Conservation (phyloP, 2,113 vertebrate genomes). For the Spizaetus ornatus region DNA sequence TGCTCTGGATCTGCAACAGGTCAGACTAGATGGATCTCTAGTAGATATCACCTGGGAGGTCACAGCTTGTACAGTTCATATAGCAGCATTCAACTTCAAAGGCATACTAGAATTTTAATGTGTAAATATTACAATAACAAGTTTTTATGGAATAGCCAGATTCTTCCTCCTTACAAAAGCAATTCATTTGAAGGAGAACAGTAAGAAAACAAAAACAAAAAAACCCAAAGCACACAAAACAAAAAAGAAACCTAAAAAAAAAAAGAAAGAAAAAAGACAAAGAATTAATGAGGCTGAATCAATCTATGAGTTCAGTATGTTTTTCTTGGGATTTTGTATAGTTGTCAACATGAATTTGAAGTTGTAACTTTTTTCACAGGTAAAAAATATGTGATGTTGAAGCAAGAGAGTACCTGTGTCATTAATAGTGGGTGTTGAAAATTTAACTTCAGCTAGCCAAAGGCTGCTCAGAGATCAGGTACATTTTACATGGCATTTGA, state of each 20-base stretch:
- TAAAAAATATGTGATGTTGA: not conserved
- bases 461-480: not conserved
- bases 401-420: not conserved
- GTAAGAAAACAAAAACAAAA: not conserved
- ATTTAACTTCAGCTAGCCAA: not conserved
- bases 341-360: not conserved
- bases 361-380: not conserved
- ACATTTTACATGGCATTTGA: not conserved
- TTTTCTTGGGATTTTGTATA: not conserved
- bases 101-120: not conserved
- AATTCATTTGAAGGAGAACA: not conserved
- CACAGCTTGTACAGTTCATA: not conserved
- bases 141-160: not conserved
- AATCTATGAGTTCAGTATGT: not conserved
- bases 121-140: not conserved
- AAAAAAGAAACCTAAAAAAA: not conserved
- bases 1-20: not conserved
- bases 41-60: not conserved
- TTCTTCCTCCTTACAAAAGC: not conserved
- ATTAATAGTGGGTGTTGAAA: not conserved
- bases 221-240: accelerated
- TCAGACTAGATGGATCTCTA: not conserved
- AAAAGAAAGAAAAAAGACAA: not conserved
- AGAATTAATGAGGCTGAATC: not conserved
- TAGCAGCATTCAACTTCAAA: not conserved